A percentile compares a stretch with the other conserved stretches of the same genome.
Conservation (phyloP, 2,888 invertebrate species). For the Campoplex nolae region DNA sequence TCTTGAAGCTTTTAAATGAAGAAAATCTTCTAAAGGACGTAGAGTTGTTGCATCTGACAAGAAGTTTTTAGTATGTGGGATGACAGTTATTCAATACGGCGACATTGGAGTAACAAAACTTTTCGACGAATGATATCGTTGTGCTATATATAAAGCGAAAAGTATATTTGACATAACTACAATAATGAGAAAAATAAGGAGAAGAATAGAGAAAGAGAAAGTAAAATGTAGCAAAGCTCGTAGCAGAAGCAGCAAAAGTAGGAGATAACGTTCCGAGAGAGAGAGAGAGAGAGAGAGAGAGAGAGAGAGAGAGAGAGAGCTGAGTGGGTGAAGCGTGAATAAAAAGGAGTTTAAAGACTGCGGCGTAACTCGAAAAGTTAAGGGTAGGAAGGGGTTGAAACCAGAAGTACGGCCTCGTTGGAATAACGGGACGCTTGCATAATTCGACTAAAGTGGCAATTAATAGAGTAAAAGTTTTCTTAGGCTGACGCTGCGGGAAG, state of each 20-base stretch:
- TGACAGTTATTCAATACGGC: constrained; percentile 50
- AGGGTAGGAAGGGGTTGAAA: constrained; percentile 43
- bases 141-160: constrained; percentile 36
- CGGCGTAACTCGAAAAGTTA: constrained; percentile 66
- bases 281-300: constrained; percentile 50
- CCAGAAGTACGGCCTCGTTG: constrained; percentile 45
- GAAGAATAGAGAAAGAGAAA: constrained; percentile 30
- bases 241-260: constrained; percentile 27
- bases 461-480: constrained; percentile 69
- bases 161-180: constrained; percentile 58
- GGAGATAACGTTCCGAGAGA: constrained; percentile 63
- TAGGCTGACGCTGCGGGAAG: constrained; percentile 68
- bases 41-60: constrained; percentile 40
- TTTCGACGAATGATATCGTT: constrained; percentile 25
- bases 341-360: constrained; percentile 69
- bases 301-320: constrained; percentile 69
- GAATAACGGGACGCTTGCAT: constrained; percentile 68
- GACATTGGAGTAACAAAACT: constrained; percentile 50
- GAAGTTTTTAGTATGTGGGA: constrained; percentile 46
- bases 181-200: constrained; percentile 51
- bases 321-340: constrained; percentile 66
- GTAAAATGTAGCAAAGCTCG: constrained; percentile 36
- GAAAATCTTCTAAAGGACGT: constrained; percentile 10
- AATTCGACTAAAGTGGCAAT: constrained; percentile 69
- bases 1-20: background rate